phyloP scores from a whole-genome alignment of 2,797 vertebrate genomes.

The Thripadectes ignobilis region DNA sequence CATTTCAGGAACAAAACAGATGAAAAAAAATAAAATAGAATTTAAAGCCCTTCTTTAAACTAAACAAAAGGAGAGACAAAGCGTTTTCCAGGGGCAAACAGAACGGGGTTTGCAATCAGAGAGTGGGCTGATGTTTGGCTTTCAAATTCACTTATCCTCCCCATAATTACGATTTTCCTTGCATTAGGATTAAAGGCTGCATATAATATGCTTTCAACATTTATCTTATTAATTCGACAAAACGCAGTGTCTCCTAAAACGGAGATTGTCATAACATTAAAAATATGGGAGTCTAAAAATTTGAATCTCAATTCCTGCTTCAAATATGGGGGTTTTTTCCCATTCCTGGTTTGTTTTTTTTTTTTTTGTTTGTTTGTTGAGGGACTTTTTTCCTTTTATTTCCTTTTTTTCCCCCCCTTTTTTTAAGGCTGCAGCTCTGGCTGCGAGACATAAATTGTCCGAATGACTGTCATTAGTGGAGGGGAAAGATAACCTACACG shows the following conservation, averaged over 20 bases:
- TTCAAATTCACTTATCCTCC: conserved; percentile 55
- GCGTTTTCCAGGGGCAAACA: background rate
- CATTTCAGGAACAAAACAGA: background rate
- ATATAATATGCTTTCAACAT: conserved; percentile 58
- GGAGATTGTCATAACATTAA: conserved; percentile 34
- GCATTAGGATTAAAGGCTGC: conserved; percentile 59
- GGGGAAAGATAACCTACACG: background rate
- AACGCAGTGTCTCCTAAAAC: conserved; percentile 35
- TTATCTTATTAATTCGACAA: conserved; percentile 63
- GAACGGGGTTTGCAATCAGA: conserved; percentile 14
- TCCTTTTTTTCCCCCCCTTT: background rate
- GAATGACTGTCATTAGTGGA: conserved; percentile 13
- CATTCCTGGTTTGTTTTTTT: fast-evolving
- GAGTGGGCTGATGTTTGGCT: conserved; percentile 28
- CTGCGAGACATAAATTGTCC: conserved; percentile 29
- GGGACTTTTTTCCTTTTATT: too few relatives aligned
- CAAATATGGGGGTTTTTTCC: background rate
- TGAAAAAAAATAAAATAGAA: background rate
- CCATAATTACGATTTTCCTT: conserved; percentile 54
- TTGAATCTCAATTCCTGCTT: conserved; percentile 26
- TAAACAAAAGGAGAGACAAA: conserved; percentile 36
- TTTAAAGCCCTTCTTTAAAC: background rate
- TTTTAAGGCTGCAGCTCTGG: background rate
- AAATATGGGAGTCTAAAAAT: conserved; percentile 24
- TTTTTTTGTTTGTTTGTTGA: fast-evolving